Conservation (phyloP, 2,888 invertebrate species). For the Lochmaea crataegi region DNA sequence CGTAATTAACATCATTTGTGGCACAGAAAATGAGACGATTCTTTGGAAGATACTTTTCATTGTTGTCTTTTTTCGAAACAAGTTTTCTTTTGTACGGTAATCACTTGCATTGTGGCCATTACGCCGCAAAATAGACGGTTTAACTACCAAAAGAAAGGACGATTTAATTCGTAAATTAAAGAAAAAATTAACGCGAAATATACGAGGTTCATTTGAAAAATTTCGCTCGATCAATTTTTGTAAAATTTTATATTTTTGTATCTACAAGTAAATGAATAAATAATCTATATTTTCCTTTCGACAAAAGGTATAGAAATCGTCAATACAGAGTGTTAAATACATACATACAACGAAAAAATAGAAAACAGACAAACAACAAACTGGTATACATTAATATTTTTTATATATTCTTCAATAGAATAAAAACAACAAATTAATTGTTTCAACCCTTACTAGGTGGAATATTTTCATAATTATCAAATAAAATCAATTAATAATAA, state of each 20-base stretch:
- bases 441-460: no score
- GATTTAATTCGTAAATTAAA: background rate
- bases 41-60: background rate
- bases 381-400: no score
- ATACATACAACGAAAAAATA: no score
- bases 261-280: no score
- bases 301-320: no score
- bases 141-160: background rate
- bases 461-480: no score
- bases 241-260: background rate
- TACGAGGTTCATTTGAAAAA: background rate
- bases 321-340: no score
- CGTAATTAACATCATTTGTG: constrained; percentile 20
- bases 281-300: no score
- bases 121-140: background rate
- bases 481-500: no score
- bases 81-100: background rate
- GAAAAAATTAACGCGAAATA: background rate
- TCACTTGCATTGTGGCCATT: constrained; percentile 1
- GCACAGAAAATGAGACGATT: constrained; percentile 4
- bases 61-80: constrained; percentile 9
- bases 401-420: no score
- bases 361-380: no score
- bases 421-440: no score
- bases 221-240: background rate